Evolutionary conservation across 1,140 invertebrate genomes (phyloP), one percentile per base, ranked within the genome.

Genomic region (Heliconius eleuchia): DNA sequence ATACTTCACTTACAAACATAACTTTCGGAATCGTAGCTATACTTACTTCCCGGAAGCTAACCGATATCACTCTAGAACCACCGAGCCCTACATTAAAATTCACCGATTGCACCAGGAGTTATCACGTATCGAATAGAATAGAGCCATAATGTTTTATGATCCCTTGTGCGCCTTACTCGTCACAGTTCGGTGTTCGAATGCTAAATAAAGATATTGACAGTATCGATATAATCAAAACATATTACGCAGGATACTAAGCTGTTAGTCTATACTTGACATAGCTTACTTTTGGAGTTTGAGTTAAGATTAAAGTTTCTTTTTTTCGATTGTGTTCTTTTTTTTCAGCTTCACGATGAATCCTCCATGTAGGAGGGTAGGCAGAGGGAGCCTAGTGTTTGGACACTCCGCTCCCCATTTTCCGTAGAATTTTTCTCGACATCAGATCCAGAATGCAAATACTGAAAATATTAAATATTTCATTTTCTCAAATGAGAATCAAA

Each of bases 71-170:
- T 84, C 82, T 84, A 84, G 79, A 84, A 81, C 81, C 84, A 84
- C 73, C 77, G 57, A 87, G 88, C 87, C 89, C 89, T 89, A 89
- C 89, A 94, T 94, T 94, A 94, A 89, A 88, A 94, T 94, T 89
- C 92, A 91, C 86, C 78, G 84, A 85, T 87, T 91, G 87, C 87
- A 88, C 88, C 89, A 87, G 89, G 90, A 91, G 88, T 90, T 88
- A 91, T 89, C 92, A 93, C 92, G 92, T 94, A 91, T 88, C 89
- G 87, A 92, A 93, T 92, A 94, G 92, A 94, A 94, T 93, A 90
- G 92, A 94, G 86, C 86, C 82, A 93, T 94, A 91, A 94, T 91
- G 89, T 92, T 94, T 94, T 89, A 94, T 87, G 89, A 92, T 87
- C 92, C 88, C 92, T 93, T 94, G 92, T 94, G 83, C 89, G 89